Base-by-base conservation (phyloP, 2,113 vertebrate genomes). In the Paradoxurus hermaphroditus region DNA sequence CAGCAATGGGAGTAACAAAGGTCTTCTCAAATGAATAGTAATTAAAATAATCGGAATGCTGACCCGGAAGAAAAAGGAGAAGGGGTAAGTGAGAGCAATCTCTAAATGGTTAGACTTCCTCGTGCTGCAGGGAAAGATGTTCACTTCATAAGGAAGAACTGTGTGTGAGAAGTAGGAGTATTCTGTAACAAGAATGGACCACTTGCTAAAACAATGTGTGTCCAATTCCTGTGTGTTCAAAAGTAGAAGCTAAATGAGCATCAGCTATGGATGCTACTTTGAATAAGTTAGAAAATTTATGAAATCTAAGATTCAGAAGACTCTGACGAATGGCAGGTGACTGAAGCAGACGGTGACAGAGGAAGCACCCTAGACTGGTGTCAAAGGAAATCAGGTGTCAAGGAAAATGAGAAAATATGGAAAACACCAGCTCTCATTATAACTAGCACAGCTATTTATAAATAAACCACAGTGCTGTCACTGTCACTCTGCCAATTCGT, bases 231-330 rank as follows among this genome's bases (percentile, higher is more conserved):
- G 68, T 4, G 63, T 14, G 9, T 41, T 65, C 72, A 81, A 92
- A 93, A 82, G 68, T 13, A 86, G n/a, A 93, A 77, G 25, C 49
- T 72, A 86, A 67, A 94, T 62, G 34, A 82, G 31, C 75, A 93
- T 51, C 44, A 78, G 4, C 19, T 51, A 90, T 2, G 3, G 27
- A 62, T 34, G 27, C 75, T 82, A 85, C 34, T 77, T 65, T 41
- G 73, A 21, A n/a, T 27, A 63, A 31, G 62, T 49, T 39, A 83
- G 27, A 49, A 21, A 13, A 63, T 25, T 93, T 82, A 83, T 1
- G 59, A 92, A 86, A 86, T 72, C 79, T 92, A 86, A 81, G 81
- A 85, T 72, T 49, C 25, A 95, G 59, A 85, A 59, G 44, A 70
- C 31, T 75, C 67, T 63, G 21, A 68, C 51, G 89, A 94, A 86